These are phyloP conservation scores for Babylonia areolata DNA, from an alignment of 1,140 invertebrate genomes.

Conservation along the genomic window DNA sequence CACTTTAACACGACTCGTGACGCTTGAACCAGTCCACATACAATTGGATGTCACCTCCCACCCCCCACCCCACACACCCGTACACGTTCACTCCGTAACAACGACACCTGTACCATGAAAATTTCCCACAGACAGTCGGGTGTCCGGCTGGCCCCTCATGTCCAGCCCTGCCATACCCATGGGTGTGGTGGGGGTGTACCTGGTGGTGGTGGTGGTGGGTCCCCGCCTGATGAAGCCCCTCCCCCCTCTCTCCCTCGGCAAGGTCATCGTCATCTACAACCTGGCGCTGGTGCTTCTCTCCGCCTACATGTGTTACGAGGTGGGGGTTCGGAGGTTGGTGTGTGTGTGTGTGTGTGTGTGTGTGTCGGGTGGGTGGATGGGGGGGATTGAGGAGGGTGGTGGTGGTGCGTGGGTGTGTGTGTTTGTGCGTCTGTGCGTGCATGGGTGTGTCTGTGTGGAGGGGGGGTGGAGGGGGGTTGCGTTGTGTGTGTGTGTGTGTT, in stretches of 20 bases:
- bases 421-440: no score
- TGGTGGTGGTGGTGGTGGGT: slow-evolving; percentile 77
- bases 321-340: slow-evolving; percentile 6
- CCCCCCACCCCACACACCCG: neutral
- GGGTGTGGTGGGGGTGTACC: slow-evolving; percentile 67
- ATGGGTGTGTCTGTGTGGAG: no score
- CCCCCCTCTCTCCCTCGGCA: slow-evolving; percentile 80
- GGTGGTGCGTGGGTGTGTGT: no score
- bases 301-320: slow-evolving; percentile 80
- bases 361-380: no score
- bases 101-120: no score
- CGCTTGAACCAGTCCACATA: neutral
- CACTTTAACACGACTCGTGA: no score
- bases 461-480: no score
- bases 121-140: slow-evolving; percentile 70
- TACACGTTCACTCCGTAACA: neutral
- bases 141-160: slow-evolving; percentile 75
- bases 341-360: neutral
- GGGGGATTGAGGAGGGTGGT: no score
- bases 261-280: slow-evolving; percentile 88
- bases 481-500: no score
- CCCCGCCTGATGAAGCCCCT: slow-evolving; percentile 91
- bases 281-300: slow-evolving; percentile 88
- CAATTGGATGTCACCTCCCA: neutral
- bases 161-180: slow-evolving; percentile 71